These are phyloP conservation scores for Psittacara wagleri DNA, from an alignment of 2,113 vertebrate genomes.

Conservation along the genomic window DNA sequence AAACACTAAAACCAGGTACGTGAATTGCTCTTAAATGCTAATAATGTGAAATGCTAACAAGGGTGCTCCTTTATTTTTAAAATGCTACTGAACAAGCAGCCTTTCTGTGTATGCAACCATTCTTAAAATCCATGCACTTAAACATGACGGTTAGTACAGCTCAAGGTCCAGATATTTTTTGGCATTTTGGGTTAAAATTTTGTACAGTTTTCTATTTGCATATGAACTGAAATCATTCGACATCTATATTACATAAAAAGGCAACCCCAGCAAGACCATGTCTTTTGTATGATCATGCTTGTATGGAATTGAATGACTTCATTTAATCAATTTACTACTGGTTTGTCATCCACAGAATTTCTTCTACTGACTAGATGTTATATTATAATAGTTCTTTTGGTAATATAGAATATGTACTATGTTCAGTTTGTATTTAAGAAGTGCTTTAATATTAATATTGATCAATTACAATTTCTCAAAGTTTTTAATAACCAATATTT, in stretches of 20 bases:
- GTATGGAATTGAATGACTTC: background rate
- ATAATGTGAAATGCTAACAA: background rate
- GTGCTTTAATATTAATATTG: background rate
- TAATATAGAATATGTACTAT: background rate
- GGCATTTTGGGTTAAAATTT: background rate
- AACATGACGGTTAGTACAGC: background rate
- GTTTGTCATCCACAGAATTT: background rate
- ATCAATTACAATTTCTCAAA: background rate
- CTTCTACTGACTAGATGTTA: background rate
- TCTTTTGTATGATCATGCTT: background rate
- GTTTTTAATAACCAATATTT: background rate
- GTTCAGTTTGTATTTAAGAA: background rate
- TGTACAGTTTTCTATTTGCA: background rate
- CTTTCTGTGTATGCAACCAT: background rate
- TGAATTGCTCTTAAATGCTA: background rate
- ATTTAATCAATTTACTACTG: background rate
- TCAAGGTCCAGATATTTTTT: background rate
- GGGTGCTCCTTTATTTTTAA: background rate
- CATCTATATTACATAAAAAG: background rate
- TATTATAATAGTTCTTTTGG: background rate
- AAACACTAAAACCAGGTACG: constrained; percentile 92
- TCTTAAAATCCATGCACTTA: background rate
- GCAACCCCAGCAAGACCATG: background rate
- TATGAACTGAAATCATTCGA: background rate
- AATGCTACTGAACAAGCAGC: background rate